Conservation (phyloP, 2,797 vertebrate genomes). For the Falco concolor region DNA sequence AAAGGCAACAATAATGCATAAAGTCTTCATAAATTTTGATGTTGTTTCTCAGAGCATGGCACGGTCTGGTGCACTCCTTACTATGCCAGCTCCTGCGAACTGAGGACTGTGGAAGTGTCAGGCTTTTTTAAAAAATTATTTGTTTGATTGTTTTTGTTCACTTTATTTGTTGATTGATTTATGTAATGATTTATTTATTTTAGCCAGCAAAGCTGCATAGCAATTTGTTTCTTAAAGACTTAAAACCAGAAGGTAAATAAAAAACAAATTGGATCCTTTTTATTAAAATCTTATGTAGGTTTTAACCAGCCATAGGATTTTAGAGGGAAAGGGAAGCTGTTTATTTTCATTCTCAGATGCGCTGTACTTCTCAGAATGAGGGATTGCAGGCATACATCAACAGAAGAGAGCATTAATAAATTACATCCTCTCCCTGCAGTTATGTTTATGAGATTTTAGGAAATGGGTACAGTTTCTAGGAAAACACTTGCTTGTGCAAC, state of each 20-base stretch:
- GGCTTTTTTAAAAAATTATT: neutral
- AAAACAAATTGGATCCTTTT: neutral
- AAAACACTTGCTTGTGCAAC: neutral
- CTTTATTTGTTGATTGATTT: slow-evolving; percentile 18
- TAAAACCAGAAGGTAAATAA: slow-evolving; percentile 9
- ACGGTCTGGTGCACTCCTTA: neutral
- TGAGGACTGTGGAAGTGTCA: neutral
- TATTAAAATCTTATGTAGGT: neutral
- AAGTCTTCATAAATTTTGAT: neutral
- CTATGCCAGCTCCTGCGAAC: neutral
- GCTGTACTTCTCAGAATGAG: neutral
- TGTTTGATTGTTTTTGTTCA: neutral
- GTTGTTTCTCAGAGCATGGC: neutral
- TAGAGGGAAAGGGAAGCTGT: neutral
- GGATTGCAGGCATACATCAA: neutral
- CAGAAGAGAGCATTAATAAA: neutral
- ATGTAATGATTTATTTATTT: neutral
- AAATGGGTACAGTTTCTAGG: neutral
- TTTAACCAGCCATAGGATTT: neutral
- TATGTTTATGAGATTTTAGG: neutral
- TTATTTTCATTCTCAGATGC: neutral
- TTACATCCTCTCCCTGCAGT: neutral
- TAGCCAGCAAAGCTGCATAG: neutral
- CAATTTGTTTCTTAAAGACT: slow-evolving; percentile 5
- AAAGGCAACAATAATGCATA: neutral